phyloP scores from a whole-genome alignment of 2,113 vertebrate species.

The Eidolon helvum region DNA sequence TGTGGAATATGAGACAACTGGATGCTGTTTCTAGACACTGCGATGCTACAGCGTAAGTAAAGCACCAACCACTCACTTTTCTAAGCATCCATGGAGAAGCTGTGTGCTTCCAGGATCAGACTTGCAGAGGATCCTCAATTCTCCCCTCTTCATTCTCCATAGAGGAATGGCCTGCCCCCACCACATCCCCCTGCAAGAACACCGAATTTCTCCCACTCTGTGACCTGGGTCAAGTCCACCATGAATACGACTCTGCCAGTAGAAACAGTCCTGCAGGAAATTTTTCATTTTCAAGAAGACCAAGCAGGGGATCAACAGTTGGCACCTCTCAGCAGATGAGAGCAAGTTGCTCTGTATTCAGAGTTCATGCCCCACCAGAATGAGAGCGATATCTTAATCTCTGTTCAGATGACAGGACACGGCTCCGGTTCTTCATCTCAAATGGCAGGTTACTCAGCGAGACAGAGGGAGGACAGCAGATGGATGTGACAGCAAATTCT shows the following conservation, averaged over 20 bases:
- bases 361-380: fast-evolving
- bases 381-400: background rate
- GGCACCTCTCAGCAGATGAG: background rate
- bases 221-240: background rate
- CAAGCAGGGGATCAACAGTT: background rate
- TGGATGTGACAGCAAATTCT: constrained; percentile 23
- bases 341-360: background rate
- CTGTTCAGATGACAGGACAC: background rate
- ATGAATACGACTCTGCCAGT: background rate
- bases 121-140: background rate
- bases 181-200: background rate
- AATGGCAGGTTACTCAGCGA: constrained; percentile 34
- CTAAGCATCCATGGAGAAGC: background rate
- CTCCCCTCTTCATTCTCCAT: background rate
- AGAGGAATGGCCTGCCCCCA: background rate
- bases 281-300: background rate
- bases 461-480: constrained; percentile 5
- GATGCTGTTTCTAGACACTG: fast-evolving
- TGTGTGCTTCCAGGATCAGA: background rate
- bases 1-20: background rate
- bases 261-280: background rate
- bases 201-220: background rate
- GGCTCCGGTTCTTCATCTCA: background rate
- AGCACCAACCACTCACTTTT: background rate
- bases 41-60: fast-evolving